A percentile compares a stretch with the other conserved stretches of the same genome.
Evolutionary conservation across 2,888 invertebrate species (phyloP).

Genomic region (Asteroscopus sphinx): DNA sequence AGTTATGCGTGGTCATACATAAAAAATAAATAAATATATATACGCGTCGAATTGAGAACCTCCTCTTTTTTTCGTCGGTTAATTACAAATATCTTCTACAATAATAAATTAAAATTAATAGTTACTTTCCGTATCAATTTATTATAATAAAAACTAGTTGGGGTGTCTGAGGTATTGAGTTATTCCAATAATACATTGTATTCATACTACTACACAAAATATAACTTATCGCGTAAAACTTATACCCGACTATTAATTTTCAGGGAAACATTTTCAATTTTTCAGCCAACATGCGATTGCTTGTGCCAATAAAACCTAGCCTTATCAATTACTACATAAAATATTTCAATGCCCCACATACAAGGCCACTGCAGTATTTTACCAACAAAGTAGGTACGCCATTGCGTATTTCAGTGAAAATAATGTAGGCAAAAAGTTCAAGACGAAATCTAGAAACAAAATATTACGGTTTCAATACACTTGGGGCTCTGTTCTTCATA

Average conservation of each 20-base stretch:
- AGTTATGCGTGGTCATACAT: too few relatives aligned
- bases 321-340: conserved; percentile 4
- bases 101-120: too few relatives aligned
- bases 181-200: too few relatives aligned
- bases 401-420: conserved; percentile 16
- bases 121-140: too few relatives aligned
- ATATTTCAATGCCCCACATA: conserved; percentile 18
- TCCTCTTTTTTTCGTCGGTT: too few relatives aligned
- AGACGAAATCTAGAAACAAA: conserved; percentile 41
- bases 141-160: too few relatives aligned
- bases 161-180: too few relatives aligned
- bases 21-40: too few relatives aligned
- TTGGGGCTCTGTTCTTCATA: conserved; percentile 44
- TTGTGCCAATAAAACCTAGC: conserved; percentile 15
- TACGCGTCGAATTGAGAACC: too few relatives aligned
- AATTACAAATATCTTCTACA: too few relatives aligned
- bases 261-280: conserved; percentile 6
- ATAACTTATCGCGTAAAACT: background rate
- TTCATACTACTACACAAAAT: too few relatives aligned
- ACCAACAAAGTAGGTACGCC: background rate
- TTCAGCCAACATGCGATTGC: conserved; percentile 22
- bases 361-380: conserved; percentile 36
- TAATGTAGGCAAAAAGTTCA: conserved; percentile 14
- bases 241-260: background rate
- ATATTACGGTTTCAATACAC: conserved; percentile 33